Conservation (phyloP, 2,113 vertebrate genomes). For the Rhea pennata region DNA sequence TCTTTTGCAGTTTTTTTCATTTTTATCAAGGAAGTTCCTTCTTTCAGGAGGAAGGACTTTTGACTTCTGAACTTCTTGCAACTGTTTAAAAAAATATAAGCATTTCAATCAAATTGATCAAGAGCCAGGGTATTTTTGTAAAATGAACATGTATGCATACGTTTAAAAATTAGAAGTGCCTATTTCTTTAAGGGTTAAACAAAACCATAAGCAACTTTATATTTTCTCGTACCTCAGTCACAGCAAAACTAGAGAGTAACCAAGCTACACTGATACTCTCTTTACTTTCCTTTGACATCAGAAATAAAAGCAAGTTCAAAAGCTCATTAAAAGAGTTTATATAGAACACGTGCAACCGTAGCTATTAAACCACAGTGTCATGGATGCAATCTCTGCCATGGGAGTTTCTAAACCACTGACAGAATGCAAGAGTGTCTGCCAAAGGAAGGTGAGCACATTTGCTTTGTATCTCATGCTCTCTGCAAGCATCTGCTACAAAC, state of each 20-base stretch:
- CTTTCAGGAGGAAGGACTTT: neutral
- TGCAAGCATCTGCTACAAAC: neutral
- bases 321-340: neutral
- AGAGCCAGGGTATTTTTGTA: neutral
- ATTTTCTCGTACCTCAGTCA: neutral
- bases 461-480: neutral
- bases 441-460: neutral
- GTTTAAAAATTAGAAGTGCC: neutral
- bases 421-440: neutral
- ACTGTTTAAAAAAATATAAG: neutral
- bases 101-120: neutral
- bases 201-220: neutral
- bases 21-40: neutral
- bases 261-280: fast-evolving
- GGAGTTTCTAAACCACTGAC: neutral
- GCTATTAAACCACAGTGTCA: neutral
- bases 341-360: neutral
- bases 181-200: neutral
- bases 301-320: neutral
- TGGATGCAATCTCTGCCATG: neutral
- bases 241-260: neutral
- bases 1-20: neutral
- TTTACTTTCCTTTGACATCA: neutral
- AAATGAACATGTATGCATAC: neutral
- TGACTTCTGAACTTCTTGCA: neutral